phyloP scores from a whole-genome alignment of 2,113 vertebrate species.

The Pampusana beccarii region DNA sequence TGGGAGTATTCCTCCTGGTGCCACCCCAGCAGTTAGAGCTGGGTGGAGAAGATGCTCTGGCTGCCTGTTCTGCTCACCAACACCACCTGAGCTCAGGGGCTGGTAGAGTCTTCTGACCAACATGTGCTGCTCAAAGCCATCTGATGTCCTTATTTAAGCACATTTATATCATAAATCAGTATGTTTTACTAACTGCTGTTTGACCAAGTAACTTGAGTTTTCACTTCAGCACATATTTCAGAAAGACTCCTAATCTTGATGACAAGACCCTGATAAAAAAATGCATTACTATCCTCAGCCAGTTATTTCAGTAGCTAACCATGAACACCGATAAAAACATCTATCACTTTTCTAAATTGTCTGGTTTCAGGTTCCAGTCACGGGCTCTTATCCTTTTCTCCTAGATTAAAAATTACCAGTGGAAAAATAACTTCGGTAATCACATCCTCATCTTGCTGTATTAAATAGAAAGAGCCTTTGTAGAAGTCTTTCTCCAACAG shows the following conservation, averaged over 20 bases:
- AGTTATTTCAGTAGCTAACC: background rate
- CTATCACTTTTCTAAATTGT: background rate
- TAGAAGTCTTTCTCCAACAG: background rate
- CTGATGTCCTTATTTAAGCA: background rate
- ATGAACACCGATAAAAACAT: background rate
- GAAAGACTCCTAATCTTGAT: background rate
- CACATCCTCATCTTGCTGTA: background rate
- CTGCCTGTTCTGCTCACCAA: background rate
- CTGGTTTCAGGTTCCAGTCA: background rate
- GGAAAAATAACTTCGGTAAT: background rate
- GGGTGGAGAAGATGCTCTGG: rapidly evolving
- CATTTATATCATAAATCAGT: rapidly evolving
- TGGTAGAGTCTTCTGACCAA: background rate
- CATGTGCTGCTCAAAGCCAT: background rate
- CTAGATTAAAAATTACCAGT: background rate
- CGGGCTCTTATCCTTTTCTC: background rate
- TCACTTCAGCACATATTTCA: background rate
- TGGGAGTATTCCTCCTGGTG: background rate
- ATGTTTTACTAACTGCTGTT: background rate
- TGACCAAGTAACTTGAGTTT: background rate
- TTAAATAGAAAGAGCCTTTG: background rate
- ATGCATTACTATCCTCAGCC: background rate
- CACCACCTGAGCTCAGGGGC: too few relatives aligned
- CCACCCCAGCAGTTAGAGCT: background rate
- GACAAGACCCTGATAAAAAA: background rate